Base-by-base conservation (phyloP, 2,888 invertebrate genomes). In the Epirrhoe alternata region DNA sequence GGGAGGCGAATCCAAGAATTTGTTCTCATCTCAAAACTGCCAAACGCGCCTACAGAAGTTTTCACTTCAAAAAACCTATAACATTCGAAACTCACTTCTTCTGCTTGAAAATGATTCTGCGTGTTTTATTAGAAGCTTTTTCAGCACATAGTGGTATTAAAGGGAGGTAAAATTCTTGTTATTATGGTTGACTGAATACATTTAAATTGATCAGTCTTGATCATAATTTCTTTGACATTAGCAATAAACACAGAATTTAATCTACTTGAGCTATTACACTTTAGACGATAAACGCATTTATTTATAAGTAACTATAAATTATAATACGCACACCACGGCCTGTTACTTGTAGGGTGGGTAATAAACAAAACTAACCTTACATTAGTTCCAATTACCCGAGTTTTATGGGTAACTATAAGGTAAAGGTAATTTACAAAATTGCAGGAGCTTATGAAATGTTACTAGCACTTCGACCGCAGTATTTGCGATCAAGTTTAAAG, bases 331-430 rank as follows among this genome's bases (percentile, higher is more conserved):
- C 68, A 52, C 24, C n/a, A 24, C 47, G 47, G 58, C 59, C 65
- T 55, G 12, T 63, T 31, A 59, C 66, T 61, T 53, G 6, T 61
- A 38, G 30, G 35, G 51, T 63, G 61, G 76, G 80, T 77, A 82
- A 81, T 80, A 74, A 76, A 77, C 70, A 71, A 73, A 77, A 82
- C 81, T 81, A 83, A 82, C 78, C 66, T 68, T 65, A 67, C 64
- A 81, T 82, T 84, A 83, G 82, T 80, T 79, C 72, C 66, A 74
- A 77, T 82, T 82, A 81, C 79, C 68, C 42, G n/a, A 33, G 17
- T 45, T 66, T 24, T 53, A 58, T 60, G 47, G 56, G 16, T 64
- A 50, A 49, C 6, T 56, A 30, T 24, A 31, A 7, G 56, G 56
- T 30, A n/a, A 53, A 61, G 61, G 47, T 47, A 54, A 63, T 53